Conservation (phyloP, 2,888 invertebrate species). For the Apamea sordens region DNA sequence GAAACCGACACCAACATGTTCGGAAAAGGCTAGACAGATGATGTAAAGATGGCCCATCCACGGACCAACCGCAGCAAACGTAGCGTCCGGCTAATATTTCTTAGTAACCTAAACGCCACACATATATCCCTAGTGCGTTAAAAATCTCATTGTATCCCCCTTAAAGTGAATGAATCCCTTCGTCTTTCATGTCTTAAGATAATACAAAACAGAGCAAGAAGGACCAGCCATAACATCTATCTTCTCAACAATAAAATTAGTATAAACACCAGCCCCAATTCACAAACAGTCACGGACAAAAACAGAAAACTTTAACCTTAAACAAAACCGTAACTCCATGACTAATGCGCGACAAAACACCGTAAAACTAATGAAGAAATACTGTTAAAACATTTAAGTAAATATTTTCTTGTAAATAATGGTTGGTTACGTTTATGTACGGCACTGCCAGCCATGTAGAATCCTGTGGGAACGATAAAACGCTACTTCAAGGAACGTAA, state of each 20-base stretch:
- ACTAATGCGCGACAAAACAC: conserved; percentile 41
- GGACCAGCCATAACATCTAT: neutral
- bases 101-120: neutral
- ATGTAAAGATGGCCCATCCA: neutral
- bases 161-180: neutral
- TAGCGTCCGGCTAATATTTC: neutral
- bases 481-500: conserved; percentile 48
- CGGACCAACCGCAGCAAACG: neutral
- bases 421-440: conserved; percentile 60
- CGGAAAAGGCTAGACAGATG: too few relatives aligned
- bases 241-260: conserved; percentile 25
- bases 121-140: too few relatives aligned
- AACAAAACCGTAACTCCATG: conserved; percentile 42
- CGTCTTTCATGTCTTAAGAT: too few relatives aligned
- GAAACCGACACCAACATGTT: too few relatives aligned
- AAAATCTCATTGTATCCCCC: neutral
- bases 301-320: conserved; percentile 51
- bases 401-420: conserved; percentile 57
- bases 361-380: conserved; percentile 59
- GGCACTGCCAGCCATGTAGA: conserved; percentile 13
- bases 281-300: conserved; percentile 25
- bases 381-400: conserved; percentile 52
- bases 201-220: neutral
- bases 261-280: conserved; percentile 22
- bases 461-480: conserved; percentile 59